Evolutionary conservation across 2,888 invertebrate genomes (phyloP).

Genomic region (Drosophila falleni): DNA sequence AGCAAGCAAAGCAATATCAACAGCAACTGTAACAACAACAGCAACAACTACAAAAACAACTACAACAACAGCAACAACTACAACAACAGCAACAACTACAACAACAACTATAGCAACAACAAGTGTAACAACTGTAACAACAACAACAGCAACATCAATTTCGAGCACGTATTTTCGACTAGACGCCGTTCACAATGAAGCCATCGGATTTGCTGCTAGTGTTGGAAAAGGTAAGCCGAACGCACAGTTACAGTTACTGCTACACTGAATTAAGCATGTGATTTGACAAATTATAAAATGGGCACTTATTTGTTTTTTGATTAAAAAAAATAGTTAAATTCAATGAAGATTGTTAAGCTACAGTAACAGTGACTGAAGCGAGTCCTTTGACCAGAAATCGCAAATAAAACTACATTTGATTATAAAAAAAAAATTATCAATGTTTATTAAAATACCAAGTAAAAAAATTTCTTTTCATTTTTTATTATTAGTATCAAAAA

Average conservation of each 20-base stretch:
- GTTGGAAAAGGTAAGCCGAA: conserved; percentile 80
- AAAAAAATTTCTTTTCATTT: too few species aligned
- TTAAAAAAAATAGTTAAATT: too few species aligned
- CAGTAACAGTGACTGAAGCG: too few species aligned
- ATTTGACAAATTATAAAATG: not conserved
- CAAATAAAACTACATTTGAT: too few species aligned
- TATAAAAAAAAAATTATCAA: too few species aligned
- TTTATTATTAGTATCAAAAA: too few species aligned
- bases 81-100: conserved; percentile 2
- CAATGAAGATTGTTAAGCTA: too few species aligned
- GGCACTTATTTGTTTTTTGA: not conserved
- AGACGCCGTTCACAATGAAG: conserved; percentile 70
- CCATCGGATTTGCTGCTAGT: conserved; percentile 82
- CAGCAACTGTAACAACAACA: not conserved
- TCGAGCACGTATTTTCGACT: conserved; percentile 2
- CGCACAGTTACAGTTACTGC: conserved; percentile 29
- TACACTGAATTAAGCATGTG: not conserved
- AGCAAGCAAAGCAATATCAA: conserved; percentile 27
- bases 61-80: conserved; percentile 1
- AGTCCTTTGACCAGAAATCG: too few species aligned
- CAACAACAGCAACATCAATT: conserved; percentile 14
- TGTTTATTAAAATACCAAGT: too few species aligned
- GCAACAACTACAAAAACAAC: not conserved
- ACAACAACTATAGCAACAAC: not conserved
- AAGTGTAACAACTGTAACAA: conserved; percentile 3